Evolutionary conservation across 2,888 invertebrate genomes (phyloP), one percentile per base, ranked within the genome.

Genomic region (Drosophila anomalata): DNA sequence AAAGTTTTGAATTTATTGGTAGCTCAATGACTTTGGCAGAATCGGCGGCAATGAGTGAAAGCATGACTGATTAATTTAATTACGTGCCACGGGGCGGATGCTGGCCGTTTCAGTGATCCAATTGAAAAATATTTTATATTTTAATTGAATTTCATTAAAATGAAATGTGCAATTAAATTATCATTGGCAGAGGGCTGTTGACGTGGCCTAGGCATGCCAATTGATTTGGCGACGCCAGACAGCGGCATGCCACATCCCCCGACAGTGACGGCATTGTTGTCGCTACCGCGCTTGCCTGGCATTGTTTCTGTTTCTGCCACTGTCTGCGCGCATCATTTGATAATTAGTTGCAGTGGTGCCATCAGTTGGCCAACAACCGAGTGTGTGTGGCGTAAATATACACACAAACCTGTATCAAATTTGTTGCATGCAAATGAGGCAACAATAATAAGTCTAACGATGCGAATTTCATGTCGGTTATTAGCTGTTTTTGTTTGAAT

Each of bases 161-260:
- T 69, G 65, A 48, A 66, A 69, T 70, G 55, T 31, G 74, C 71
- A 80, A 81, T 87, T 87, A 69, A 73, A 87, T 83, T 78, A 73
- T 69, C 66, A 75, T 59, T 63, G 58, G 31, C 50, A 14, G 51
- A 48, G 41, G 57, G 20, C 44, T 29, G 39, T 33, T 57, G 65
- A 59, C 57, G 65, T 17, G 24, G 12, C 48, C 5, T 36, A 31
- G 44, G 51, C 68, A 48, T 57, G 75, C 33, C 69, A 67, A 73
- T 75, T 71, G 58, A 59, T 70, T 71, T 74, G 74, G 39, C 57
- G 65, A 46, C 53, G 22, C 52, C 58, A 46, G 31, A 24, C 42
- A 51, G 50, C 31, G 46, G 65, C 65, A 47, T 47, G 46, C 72
- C 47, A 36, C 52, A 52, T 48, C 53, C 53, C 53, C 53, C 60